Evolutionary conservation across 2,113 vertebrate species (phyloP).

Genomic region (Labeo catla): DNA sequence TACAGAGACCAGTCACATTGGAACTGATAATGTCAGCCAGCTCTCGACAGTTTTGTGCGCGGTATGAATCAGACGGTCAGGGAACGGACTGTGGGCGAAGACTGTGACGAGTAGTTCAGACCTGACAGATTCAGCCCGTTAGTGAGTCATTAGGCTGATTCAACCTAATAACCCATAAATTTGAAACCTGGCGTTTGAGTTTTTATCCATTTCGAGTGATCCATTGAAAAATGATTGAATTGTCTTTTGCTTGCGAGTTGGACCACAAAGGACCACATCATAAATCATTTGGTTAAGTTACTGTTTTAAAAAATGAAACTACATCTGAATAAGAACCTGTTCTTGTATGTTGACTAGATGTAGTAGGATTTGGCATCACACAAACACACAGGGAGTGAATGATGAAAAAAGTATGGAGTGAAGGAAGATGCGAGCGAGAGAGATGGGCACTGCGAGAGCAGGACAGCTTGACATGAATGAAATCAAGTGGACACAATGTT

Average conservation of each 20-base stretch:
- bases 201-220: not conserved
- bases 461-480: slow-evolving; percentile 21
- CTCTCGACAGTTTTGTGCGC: not conserved
- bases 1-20: not conserved
- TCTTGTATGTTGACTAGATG: not conserved
- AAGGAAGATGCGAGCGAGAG: not conserved
- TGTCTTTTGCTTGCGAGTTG: not conserved
- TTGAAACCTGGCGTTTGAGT: not conserved
- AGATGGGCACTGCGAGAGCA: not conserved
- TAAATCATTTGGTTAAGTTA: not conserved
- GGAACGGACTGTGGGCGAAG: not conserved
- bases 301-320: no score
- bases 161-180: not conserved
- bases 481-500: slow-evolving; percentile 32
- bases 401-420: not conserved
- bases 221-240: not conserved
- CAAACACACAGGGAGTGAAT: not conserved
- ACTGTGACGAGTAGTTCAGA: not conserved
- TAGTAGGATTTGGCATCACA: not conserved
- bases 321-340: not conserved
- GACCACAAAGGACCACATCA: not conserved
- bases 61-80: not conserved
- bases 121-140: not conserved
- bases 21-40: not conserved
- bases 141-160: not conserved